These are phyloP conservation scores for Chelonus formosanus DNA, from an alignment of 2,888 invertebrate species.

Conservation along the genomic window DNA sequence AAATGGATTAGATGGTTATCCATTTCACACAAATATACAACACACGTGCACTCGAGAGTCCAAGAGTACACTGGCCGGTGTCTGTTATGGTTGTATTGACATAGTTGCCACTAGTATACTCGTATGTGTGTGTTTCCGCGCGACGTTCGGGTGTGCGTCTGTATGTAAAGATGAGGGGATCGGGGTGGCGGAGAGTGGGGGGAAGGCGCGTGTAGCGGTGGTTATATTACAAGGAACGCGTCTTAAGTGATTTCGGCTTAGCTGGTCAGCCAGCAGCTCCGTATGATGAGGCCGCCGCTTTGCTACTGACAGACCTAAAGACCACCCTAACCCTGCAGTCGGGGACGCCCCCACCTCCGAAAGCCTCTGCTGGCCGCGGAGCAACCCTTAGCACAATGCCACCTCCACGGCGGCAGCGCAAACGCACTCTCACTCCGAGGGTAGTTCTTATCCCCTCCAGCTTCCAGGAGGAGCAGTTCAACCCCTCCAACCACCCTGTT, in stretches of 20 bases:
- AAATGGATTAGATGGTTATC: background rate
- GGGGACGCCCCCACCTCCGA: conserved; percentile 40
- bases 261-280: conserved; percentile 63
- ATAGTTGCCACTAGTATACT: conserved; percentile 28
- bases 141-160: conserved; percentile 14
- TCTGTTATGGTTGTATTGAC: conserved; percentile 13
- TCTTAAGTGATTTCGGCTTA: conserved; percentile 61
- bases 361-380: conserved; percentile 48
- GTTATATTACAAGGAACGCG: conserved; percentile 62
- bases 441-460: conserved; percentile 64
- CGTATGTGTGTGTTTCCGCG: conserved; percentile 37
- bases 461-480: conserved; percentile 46
- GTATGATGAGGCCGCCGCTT: conserved; percentile 66
- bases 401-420: conserved; percentile 62
- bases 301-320: conserved; percentile 62
- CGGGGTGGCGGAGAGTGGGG: conserved; percentile 41
- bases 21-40: conserved; percentile 32
- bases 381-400: conserved; percentile 62
- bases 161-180: conserved; percentile 26
- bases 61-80: conserved; percentile 37
- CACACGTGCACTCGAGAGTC: conserved; percentile 15
- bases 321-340: conserved; percentile 64
- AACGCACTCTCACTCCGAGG: conserved; percentile 62
- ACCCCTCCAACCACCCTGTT: conserved; percentile 47
- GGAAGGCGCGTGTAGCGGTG: conserved; percentile 51